phyloP scores from a whole-genome alignment of 2,888 invertebrate genomes.

The Strigamia transsilvanica region DNA sequence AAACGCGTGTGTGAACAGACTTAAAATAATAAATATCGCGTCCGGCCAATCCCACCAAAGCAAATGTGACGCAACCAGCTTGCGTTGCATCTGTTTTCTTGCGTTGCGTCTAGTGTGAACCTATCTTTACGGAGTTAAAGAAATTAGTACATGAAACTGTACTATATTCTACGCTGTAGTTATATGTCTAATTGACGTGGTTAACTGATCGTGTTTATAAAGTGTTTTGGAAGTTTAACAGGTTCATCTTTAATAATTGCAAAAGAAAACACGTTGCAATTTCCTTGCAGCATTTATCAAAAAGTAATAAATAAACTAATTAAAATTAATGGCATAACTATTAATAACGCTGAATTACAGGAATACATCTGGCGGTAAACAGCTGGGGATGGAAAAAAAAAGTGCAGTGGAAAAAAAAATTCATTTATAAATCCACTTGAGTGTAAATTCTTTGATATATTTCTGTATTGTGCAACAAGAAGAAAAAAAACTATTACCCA shows the following conservation, averaged over 20 bases:
- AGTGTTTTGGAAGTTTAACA: not conserved
- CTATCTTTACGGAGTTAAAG: no score
- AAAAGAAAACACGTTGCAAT: conserved; percentile 20
- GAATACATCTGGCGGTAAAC: not conserved
- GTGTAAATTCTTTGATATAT: conserved; percentile 10
- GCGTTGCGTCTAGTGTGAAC: no score
- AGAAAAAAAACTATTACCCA: conserved; percentile 1
- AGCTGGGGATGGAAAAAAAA: not conserved
- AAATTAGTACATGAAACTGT: not conserved
- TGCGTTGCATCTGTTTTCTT: no score
- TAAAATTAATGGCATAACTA: not conserved
- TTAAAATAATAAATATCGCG: no score
- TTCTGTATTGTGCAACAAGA: conserved; percentile 21
- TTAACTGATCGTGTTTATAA: not conserved
- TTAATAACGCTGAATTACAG: not conserved
- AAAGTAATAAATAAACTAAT: conserved; percentile 31
- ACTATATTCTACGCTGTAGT: not conserved
- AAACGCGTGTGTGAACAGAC: no score
- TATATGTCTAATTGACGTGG: not conserved
- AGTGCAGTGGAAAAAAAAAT: not conserved
- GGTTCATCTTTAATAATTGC: conserved; percentile 20
- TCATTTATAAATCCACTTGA: conserved; percentile 27
- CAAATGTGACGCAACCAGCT: no score
- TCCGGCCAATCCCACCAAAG: no score
- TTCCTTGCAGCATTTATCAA: conserved; percentile 12